phyloP scores from a whole-genome alignment of 2,797 vertebrate species.

The Syngnathus rostellatus region DNA sequence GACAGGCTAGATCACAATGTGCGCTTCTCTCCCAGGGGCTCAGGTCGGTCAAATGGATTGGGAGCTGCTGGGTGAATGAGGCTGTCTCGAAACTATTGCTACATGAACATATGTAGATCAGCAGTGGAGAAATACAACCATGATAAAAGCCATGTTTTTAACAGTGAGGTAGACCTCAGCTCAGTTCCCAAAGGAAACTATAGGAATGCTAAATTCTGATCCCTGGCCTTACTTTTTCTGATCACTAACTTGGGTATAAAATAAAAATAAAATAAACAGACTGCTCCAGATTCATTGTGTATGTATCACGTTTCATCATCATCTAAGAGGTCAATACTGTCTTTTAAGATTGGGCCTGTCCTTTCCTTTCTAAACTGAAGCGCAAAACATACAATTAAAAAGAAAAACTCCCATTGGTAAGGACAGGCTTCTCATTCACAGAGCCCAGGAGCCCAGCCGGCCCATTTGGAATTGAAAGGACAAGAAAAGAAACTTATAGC shows the following conservation, averaged over 20 bases:
- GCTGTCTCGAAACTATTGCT: conserved; percentile 57
- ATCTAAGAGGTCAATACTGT: conserved; percentile 4
- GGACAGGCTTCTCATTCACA: conserved; percentile 70
- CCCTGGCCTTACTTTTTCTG: not conserved
- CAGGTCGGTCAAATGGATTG: conserved; percentile 54
- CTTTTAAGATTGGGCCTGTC: not conserved
- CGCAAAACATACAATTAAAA: conserved; percentile 10
- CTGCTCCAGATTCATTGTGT: not conserved
- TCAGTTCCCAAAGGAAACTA: not conserved
- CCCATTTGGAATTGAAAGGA: conserved; percentile 54
- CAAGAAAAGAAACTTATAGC: conserved; percentile 39
- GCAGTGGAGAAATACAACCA: conserved; percentile 14
- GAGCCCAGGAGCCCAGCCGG: conserved; percentile 59
- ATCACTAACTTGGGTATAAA: not conserved
- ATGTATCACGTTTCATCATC: not conserved
- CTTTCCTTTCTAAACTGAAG: conserved; percentile 15
- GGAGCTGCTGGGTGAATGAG: conserved; percentile 66
- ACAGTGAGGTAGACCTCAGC: not conserved
- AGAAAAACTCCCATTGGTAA: conserved; percentile 63
- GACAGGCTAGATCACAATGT: conserved; percentile 32
- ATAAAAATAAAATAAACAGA: not conserved
- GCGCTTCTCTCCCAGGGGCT: conserved; percentile 53
- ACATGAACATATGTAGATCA: conserved; percentile 5
- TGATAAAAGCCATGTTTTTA: conserved; percentile 12
- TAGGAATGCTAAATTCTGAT: not conserved